phyloP scores from a whole-genome alignment of 2,888 invertebrate genomes.

The Sisyra nigra region DNA sequence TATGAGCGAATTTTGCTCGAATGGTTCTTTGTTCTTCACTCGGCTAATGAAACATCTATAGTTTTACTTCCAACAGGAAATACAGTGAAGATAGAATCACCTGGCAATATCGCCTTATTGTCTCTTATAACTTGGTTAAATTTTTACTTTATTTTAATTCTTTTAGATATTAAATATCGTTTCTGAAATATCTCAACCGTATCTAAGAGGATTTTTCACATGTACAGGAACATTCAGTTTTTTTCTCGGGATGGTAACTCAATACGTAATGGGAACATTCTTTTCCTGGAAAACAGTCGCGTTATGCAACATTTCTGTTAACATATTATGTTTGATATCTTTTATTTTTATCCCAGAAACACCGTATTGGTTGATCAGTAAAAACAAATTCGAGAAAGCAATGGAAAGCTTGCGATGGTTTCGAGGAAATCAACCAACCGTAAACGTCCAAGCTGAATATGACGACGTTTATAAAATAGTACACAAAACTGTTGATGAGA shows the following conservation, averaged over 20 bases:
- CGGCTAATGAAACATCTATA: neutral
- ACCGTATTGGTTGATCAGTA: slow-evolving; percentile 62
- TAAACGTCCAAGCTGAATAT: slow-evolving; percentile 42
- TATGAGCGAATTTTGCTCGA: neutral
- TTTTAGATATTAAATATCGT: slow-evolving; percentile 61
- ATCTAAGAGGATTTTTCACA: slow-evolving; percentile 54
- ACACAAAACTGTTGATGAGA: slow-evolving; percentile 4
- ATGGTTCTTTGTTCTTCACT: neutral
- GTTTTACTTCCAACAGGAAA: no score
- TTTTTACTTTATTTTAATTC: slow-evolving; percentile 17
- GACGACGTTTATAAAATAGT: slow-evolving; percentile 27
- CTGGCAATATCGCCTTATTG: no score
- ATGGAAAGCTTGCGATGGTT: slow-evolving; percentile 58
- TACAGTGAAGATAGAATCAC: no score
- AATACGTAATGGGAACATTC: slow-evolving; percentile 59
- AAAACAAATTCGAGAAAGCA: slow-evolving; percentile 46
- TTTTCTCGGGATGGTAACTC: slow-evolving; percentile 57
- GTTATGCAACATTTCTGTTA: slow-evolving; percentile 46
- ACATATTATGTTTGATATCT: slow-evolving; percentile 43
- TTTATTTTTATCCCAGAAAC: slow-evolving; percentile 65
- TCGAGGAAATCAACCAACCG: slow-evolving; percentile 54
- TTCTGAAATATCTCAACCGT: slow-evolving; percentile 68
- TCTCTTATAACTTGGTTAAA: no score
- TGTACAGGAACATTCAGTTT: slow-evolving; percentile 62
- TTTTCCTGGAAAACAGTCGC: slow-evolving; percentile 57